Evolutionary conservation across 2,113 vertebrate species (phyloP), one percentile per base, ranked within the genome.

Genomic region (Alectura lathami): DNA sequence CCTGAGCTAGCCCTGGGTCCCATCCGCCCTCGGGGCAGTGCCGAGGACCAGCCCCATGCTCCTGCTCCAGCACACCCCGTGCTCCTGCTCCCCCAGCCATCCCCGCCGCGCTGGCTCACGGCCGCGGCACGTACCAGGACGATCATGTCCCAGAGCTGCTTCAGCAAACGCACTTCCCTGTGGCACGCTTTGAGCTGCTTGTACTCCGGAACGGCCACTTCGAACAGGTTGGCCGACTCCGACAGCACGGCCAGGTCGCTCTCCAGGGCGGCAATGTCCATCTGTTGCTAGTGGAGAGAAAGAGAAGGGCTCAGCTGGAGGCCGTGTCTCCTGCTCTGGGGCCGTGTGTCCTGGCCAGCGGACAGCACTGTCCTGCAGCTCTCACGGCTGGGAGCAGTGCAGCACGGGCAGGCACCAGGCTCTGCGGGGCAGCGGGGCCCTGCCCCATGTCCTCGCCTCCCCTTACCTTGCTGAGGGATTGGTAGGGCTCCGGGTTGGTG

Each of bases 91-190:
- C 13, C 50, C 29, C 11, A 50, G 34, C 42, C 42, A 42, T 32
- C 12, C 29, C 70, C 1, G 0, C 5, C 5, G 4, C 1, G 32
- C 67, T 17, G 26, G 42, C 42, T 64, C 14, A 5, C 43, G 38
- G 64, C 4, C 0, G 1, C 1, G 1, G 27, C 23, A 45, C 96
- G 7, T 96, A 98, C 98, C 98, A 98, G 77, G 47, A 67, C 4
- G 6, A 97, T 83, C 98, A 97, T 97, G 94, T 98, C 98, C 98
- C 98, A 98, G 77, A 98, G 97, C 17, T 98, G 95, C 95, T 98
- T 98, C 83, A 98, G 97, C 86, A 98, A 86, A 66, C 86, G 10
- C 24, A 96, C 87, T 82, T 98, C 98, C 75, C 27, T 96, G 72
- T 82, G 97, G 27, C 98, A 98, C 0, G 22, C 53, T 69, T 96